Percentiles rank a stretch among this genome's conserved stretches.
Evolutionary conservation across 2,888 invertebrate genomes (phyloP).

Genomic region (Ornithoptera alexandrae): DNA sequence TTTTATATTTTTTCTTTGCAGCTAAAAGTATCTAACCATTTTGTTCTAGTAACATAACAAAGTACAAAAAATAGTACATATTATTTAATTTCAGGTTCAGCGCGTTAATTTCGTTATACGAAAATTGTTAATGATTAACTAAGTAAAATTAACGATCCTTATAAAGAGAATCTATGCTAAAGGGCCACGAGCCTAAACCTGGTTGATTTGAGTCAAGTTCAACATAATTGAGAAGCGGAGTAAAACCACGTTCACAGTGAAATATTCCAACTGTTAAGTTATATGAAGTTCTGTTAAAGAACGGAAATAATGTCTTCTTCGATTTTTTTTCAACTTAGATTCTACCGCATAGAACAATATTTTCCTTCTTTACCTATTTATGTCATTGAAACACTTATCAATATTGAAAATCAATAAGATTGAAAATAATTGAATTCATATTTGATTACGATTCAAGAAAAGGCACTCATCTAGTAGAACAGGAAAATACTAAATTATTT

Average conservation of each 20-base stretch:
- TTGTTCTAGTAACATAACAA: neutral
- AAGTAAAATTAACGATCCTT: neutral
- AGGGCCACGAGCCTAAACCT: conserved; percentile 41
- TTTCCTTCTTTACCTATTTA: too few species aligned
- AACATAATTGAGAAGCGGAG: conserved; percentile 30
- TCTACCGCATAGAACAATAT: neutral
- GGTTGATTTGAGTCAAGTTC: conserved; percentile 64
- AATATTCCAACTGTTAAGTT: neutral
- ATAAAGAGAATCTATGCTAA: conserved; percentile 30
- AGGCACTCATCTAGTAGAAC: too few species aligned
- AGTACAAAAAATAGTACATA: neutral
- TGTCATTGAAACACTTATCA: too few species aligned
- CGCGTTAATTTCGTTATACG: neutral
- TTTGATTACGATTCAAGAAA: too few species aligned
- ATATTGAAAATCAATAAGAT: too few species aligned
- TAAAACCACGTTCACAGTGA: conserved; percentile 10
- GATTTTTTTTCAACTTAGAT: neutral
- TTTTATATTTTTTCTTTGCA: too few species aligned
- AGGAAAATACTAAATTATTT: too few species aligned
- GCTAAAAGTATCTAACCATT: too few species aligned
- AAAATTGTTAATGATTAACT: neutral
- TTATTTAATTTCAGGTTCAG: neutral
- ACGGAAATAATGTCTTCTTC: too few species aligned
- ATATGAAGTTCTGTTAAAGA: neutral
- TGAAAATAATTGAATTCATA: too few species aligned